Base-by-base conservation (phyloP, 2,113 vertebrate genomes). In the Empidonax alnorum region DNA sequence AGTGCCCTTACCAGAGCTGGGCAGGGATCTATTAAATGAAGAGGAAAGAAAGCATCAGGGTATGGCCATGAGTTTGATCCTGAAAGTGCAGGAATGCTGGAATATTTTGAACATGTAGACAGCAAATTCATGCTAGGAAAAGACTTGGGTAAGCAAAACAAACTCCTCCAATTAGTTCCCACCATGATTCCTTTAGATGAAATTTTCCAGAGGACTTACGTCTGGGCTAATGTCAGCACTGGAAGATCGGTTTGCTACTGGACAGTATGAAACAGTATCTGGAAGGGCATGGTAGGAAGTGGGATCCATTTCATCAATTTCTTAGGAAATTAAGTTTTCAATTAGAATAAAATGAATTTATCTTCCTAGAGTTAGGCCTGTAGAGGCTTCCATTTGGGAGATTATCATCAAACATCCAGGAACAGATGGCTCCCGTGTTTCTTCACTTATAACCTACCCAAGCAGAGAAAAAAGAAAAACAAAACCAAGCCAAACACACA, bases 291-390 rank as follows among this genome's bases (percentile, higher is more conserved):
- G 46, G 59, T 91, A 95, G 95, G 94, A 94, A 94, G 84, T 94
- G 86, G 89, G 84, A 94, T 81, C 47, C 56, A 63, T 90, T 93
- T 95, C 73, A 91, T 94, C 83, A 87, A 19, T 94, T 95, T 89
- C 41, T 88, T 89, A 89, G 86, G 94, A 97, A 97, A 93, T 95
- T 78, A 94, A 87, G 80, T 93, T 95, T 93, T 94, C 65, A 94
- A 96, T 95, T 95, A 92, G 82, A 92, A 90, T 68, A 49, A 96
- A 93, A 96, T 90, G 4, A 89, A 77, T 92, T 93, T 94, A 75
- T 96, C 80, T 86, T 92, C 76, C 73, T 84, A 89, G 73, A 89
- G 89, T 75, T 90, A 91, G 83, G 76, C 47, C 87, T 90, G 47
- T 84, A 49, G 80, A 87, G 80, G 68, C 47, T 92, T 68, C 12